Evolutionary conservation across 2,113 vertebrate genomes (phyloP), one percentile per base, ranked within the genome.

Genomic region (Parotia lawesii): DNA sequence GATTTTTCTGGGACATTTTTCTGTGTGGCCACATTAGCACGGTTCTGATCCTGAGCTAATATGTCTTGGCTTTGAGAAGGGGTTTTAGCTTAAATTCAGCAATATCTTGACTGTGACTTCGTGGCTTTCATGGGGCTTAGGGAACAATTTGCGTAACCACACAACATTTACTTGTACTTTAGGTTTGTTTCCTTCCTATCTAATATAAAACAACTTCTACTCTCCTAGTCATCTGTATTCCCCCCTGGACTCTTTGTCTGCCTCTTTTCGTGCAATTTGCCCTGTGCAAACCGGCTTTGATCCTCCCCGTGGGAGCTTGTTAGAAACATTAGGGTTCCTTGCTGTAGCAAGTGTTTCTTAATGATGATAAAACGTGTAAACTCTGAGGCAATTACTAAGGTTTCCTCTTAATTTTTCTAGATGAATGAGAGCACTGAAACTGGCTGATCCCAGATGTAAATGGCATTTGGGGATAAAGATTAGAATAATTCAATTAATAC

Each of bases 351-450:
- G 35, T 54, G 35, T 79, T 85, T 87, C 81, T 91, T 95, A 91
- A 96, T 87, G 54, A 82, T 50, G 57, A 78, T 66, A 91, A 91
- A 91, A 85, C 42, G 11, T 42, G 50, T 93, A 87, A 96, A 93
- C 28, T 89, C 40, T 60, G 75, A 47, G 47, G 44, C 51, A 80
- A 80, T 83, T 95, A 58, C 69, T 64, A 62, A 75, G 35, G 40
- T 57, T 91, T 85, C 73, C 12, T 75, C 33, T 79, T 80, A 61
- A 87, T 91, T 94, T 82, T 61, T 91, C 37, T 50, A 24, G 35
- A n/a, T 85, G 18, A 57, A 78, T 72, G 73, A 85, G 18, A 78
- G 5, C 60, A 45, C 24, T 82, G 62, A 75, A 79, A 82, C 10
- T 58, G 60, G 5, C 19, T 77, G 70, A 60, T 89, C 37, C 40